Evolutionary conservation across 2,113 vertebrate genomes (phyloP), one percentile per base, ranked within the genome.

Genomic region (Nannobrachium achirus): DNA sequence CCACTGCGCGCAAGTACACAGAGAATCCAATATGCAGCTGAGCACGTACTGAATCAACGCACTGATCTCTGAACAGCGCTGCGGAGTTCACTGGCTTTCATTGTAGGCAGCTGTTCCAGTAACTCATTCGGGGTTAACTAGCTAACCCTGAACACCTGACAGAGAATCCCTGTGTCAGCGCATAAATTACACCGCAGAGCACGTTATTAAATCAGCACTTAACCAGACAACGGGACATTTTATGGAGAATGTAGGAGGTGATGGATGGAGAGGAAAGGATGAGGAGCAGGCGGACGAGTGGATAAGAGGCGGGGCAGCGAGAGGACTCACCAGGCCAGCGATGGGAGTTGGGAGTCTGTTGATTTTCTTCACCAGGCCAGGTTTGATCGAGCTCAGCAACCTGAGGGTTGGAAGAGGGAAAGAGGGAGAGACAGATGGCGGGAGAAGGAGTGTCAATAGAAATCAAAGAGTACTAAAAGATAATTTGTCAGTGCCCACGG

Each of bases 381-480:
- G 95, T 73, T 94, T 95, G 89, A 96, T 95, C n/a, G 93, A 91
- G 82, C 94, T 96, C 89, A 96, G 90, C 86, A 96, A 92, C 91
- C 95, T 96, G 91, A 87, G 82, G 63, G 25, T 33, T 33, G 50
- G 68, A 6, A 68, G 44, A 44, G 41, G 49, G n/a, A 40, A 8
- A 68, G 56, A 65, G 1, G 50, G 19, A 56, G 11, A 60, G 13
- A 67, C 6, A 56, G 38, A 41, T 5, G 33, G 20, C 2, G n/a
- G 15, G 48, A 10, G 45, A 10, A 56, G 20, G 53, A 48, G 16
- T 11, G 44, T 33, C 25, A 33, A 33, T 33, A 33, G 25, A 5
- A 33, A 33, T 33, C 25, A 33, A 33, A 33, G 25, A 33, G 25
- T 4, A 33, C 25, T 33, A 33, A 33, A 33, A 33, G 25, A 33